Evolutionary conservation across 2,888 invertebrate genomes (phyloP).

Genomic region (Microplitis deprimator): DNA sequence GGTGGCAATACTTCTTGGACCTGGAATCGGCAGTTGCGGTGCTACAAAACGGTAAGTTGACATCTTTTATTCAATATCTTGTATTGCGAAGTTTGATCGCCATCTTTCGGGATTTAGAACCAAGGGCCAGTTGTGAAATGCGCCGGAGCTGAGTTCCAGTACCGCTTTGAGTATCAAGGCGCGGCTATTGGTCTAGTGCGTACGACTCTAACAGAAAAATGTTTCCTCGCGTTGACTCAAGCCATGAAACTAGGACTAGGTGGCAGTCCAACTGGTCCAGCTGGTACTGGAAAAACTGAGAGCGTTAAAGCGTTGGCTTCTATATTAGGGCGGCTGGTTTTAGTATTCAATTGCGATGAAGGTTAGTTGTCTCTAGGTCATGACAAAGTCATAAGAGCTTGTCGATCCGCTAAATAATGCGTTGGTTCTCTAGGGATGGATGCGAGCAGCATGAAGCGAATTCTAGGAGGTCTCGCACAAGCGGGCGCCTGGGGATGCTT

Average conservation of each 20-base stretch:
- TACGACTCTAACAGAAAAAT: conserved; percentile 96
- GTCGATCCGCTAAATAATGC: no score
- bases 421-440: conserved; percentile 77
- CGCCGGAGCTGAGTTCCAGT: conserved; percentile 94
- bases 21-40: conserved; percentile 95
- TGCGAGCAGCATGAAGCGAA: conserved; percentile 93
- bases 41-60: conserved; percentile 59
- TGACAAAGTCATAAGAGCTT: background rate
- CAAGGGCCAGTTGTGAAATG: conserved; percentile 84
- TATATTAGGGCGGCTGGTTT: conserved; percentile 91
- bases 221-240: conserved; percentile 97
- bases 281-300: conserved; percentile 99
- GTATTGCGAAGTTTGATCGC: background rate
- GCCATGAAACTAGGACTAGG: conserved; percentile 96
- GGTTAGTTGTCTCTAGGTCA: conserved; percentile 55
- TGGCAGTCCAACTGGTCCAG: conserved; percentile 99
- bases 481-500: conserved; percentile 99
- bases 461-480: conserved; percentile 92
- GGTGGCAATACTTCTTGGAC: conserved; percentile 77
- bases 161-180: conserved; percentile 99
- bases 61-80: conserved; percentile 60
- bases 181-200: conserved; percentile 94
- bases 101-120: conserved; percentile 45
- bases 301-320: conserved; percentile 96
- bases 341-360: conserved; percentile 98